Evolutionary conservation across 2,888 invertebrate genomes (phyloP).

Genomic region (Cosmorhoe ocellata): DNA sequence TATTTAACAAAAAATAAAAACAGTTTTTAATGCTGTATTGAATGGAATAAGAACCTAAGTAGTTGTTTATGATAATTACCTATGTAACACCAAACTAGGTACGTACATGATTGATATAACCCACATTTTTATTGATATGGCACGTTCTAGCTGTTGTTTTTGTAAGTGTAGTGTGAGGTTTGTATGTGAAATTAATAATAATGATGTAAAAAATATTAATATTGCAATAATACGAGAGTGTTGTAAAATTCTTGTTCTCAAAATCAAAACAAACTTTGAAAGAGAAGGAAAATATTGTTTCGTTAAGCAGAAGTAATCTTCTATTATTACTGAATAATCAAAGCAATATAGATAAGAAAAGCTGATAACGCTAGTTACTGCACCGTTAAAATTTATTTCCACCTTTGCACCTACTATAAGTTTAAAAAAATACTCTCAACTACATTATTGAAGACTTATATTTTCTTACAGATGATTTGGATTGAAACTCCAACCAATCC

Average conservation of each 20-base stretch:
- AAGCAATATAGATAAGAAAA: constrained; percentile 31
- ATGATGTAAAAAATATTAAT: constrained; percentile 2
- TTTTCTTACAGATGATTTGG: constrained; percentile 89
- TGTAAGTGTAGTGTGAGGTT: background rate
- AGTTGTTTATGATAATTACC: too few relatives aligned
- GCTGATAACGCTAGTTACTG: constrained; percentile 23
- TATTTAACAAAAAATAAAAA: background rate
- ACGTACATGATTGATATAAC: too few relatives aligned
- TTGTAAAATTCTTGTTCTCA: constrained; percentile 12
- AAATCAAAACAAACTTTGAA: constrained; percentile 40
- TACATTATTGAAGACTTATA: too few relatives aligned
- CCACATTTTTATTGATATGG: constrained; percentile 1
- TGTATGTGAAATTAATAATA: background rate
- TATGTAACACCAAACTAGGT: too few relatives aligned
- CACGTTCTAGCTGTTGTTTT: background rate
- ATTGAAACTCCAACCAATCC: constrained; percentile 99
- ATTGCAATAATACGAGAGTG: constrained; percentile 1
- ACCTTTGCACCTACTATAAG: background rate
- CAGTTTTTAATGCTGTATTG: background rate
- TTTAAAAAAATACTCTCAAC: too few relatives aligned
- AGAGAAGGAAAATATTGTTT: constrained; percentile 13
- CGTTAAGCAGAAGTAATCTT: constrained; percentile 18
- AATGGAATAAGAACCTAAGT: too few relatives aligned
- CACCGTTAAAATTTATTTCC: constrained; percentile 5
- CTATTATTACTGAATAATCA: constrained; percentile 25